Base-by-base conservation (phyloP, 2,888 invertebrate species). In the Margaritifera margaritifera region DNA sequence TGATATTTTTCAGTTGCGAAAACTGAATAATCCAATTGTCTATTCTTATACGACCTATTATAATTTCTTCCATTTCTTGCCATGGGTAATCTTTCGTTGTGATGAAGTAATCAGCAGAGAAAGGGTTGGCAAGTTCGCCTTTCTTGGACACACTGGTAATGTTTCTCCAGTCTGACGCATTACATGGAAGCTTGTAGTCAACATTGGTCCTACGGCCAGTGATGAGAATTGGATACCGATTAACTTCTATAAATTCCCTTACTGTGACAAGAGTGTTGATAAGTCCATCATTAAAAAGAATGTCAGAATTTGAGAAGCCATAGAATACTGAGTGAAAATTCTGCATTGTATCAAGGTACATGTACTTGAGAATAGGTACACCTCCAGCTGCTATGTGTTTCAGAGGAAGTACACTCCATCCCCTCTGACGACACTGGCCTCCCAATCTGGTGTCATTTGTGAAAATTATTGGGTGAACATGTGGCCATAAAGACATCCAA, bases 101-200 rank as follows among this genome's bases (percentile, higher is more conserved):
- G n/a, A 68, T 63, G 22, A 68, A 68, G 64, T 63, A 68, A 60
- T 68, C 68, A 18, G 60, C 64, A 20, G 68, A 64, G 20, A 62
- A 64, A 15, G 62, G 64, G 20, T 68, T 62, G 19, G 68, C 52
- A 20, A 68, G 25, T 6, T 27, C n/a, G 11, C 68, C 63, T 22
- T 51, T 53, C 27, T n/a, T 52, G 8, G 24, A 53, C 11, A 63
- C 55, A 6, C 27, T 55, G 15, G 60, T 61, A 56, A 68, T 22
- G 18, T 68, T 50, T n/a, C 18, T 60, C 25, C 53, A n/a, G n/a
- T n/a, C n/a, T n/a, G n/a, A n/a, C n/a, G n/a, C n/a, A n/a, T n/a
- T n/a, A n/a, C n/a, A n/a, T n/a, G n/a, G n/a, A n/a, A n/a, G n/a
- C n/a, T n/a, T n/a, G n/a, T n/a, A n/a, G n/a, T n/a, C n/a, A n/a